Evolutionary conservation across 2,888 invertebrate genomes (phyloP), one percentile per base, ranked within the genome.

Genomic region (Gandaritis pyraliata): DNA sequence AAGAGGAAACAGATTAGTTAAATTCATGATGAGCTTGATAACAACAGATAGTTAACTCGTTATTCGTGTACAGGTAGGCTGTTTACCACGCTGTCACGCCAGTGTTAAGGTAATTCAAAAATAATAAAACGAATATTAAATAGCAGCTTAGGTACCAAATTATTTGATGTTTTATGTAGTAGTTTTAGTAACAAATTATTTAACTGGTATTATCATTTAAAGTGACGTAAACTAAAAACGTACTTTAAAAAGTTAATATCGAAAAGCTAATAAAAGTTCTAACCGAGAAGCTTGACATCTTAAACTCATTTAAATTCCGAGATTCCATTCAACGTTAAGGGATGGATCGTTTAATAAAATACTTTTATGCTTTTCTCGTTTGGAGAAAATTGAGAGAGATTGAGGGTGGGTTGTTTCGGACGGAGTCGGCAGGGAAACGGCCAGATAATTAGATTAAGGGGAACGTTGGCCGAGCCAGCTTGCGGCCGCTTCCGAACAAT

Each of bases 371-470:
- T 84, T 80, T 76, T 81, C 73, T 76, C 69, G 69, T 76, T 74
- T 77, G 77, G 77, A 79, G 80, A 80, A 80, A 83, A 80, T 82
- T 80, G 78, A 75, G 80, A 80, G 77, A 77, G 80, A 78, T 73
- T 73, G 76, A 77, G 81, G 75, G 79, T 75, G 78, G 81, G 80
- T 78, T 73, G 80, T 78, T 85, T 79, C 76, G 73, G 78, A 71
- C 75, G 71, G 77, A 80, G 79, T 77, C 80, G 84, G 86, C 83
- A 83, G 84, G 82, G 84, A 87, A 86, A 83, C 85, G 88, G 86
- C 83, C 85, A 85, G 86, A 85, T 86, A 89, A 90, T 88, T 90
- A 88, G 87, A 87, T 89, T 88, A 87, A 86, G 85, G 85, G 85
- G 83, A 84, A 83, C 78, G 82, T 75, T n/a, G 80, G 86, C 76